Base-by-base conservation (phyloP, 2,888 invertebrate genomes). In the Rapana venosa region DNA sequence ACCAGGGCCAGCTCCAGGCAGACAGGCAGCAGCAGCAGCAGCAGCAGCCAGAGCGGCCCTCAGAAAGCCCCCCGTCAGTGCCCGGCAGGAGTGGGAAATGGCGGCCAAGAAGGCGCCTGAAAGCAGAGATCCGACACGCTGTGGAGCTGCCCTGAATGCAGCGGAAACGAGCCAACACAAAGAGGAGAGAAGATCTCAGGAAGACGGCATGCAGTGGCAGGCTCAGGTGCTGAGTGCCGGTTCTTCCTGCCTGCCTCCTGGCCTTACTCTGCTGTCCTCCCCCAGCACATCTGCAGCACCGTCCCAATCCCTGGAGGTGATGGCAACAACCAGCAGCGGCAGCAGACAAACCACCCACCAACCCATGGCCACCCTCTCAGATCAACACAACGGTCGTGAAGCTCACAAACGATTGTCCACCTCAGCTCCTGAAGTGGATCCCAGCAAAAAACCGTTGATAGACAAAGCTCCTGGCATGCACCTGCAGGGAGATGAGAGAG, bases 61-160 rank as follows among this genome's bases (percentile, higher is more conserved):
- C 32, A 32, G 32, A 20, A 79, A 79, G 17, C 32, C 77, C 15
- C 5, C 32, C 0, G 15, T 83, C 30, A 89, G 89, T 32, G 89
- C 84, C 8, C 85, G 66, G 56, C 74, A 70, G 26, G 89, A 89
- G 26, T 89, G 89, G 89, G 89, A 89, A 32, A 22, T 70, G 56
- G 2, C 89, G 13, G 70, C 74, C 36, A 74, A 26, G n/a, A 77
- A 36, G n/a, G 8, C 17, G 30, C 32, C 66, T 26, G 66, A 20
- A n/a, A 32, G 32, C 35, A 26, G 26, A 83, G 36, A 32, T 17
- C 58, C 17, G 30, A 85, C 5, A 1, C 15, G 26, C 13, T 0
- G n/a, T 47, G 85, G 47, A 8, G 47, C 47, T 47, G 47, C 70
- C 2, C 70, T 26, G 26, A 22, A 26, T 11, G 4, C 11, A n/a